Evolutionary conservation across 2,888 invertebrate genomes (phyloP).

Genomic region (Brenthis ino): DNA sequence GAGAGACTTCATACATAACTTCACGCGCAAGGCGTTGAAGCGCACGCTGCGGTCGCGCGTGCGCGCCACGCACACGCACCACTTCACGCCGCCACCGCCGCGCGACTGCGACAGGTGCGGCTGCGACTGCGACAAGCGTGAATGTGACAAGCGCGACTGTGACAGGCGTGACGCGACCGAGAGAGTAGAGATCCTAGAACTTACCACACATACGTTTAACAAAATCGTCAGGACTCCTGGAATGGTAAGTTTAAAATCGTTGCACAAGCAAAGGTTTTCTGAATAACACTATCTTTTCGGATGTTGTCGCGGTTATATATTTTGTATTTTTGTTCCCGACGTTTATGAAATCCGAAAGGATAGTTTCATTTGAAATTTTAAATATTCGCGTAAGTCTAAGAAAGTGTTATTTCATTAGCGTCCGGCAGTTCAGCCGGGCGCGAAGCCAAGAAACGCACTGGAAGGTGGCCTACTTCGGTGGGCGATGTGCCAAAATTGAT

Average conservation of each 20-base stretch:
- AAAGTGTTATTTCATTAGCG: too few species aligned
- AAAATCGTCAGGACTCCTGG: conserved; percentile 82
- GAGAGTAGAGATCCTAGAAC: conserved; percentile 83
- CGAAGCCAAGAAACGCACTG: too few species aligned
- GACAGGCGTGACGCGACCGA: conserved; percentile 22
- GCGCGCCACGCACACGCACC: conserved; percentile 68
- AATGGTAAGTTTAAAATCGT: conserved; percentile 72
- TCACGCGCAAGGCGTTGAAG: conserved; percentile 65
- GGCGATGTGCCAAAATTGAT: too few species aligned
- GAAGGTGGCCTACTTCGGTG: too few species aligned
- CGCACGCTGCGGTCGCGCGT: conserved; percentile 68
- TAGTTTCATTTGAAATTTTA: too few species aligned
- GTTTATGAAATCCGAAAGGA: background rate
- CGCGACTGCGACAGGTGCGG: too few species aligned
- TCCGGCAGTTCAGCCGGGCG: too few species aligned
- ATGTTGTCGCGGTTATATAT: too few species aligned
- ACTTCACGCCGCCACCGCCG: conserved; percentile 49
- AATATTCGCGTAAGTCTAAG: too few species aligned
- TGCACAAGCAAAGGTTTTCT: background rate
- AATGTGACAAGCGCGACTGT: too few species aligned
- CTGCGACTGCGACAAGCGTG: too few species aligned
- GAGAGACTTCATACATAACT: conserved; percentile 80
- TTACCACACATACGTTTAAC: conserved; percentile 85
- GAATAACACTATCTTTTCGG: background rate
- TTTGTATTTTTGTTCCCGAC: background rate